Percentiles rank a stretch among this genome's conserved stretches.
These are phyloP conservation scores for Megaustenia siamemsis DNA, from an alignment of 2,888 invertebrate genomes.

Conservation along the genomic window DNA sequence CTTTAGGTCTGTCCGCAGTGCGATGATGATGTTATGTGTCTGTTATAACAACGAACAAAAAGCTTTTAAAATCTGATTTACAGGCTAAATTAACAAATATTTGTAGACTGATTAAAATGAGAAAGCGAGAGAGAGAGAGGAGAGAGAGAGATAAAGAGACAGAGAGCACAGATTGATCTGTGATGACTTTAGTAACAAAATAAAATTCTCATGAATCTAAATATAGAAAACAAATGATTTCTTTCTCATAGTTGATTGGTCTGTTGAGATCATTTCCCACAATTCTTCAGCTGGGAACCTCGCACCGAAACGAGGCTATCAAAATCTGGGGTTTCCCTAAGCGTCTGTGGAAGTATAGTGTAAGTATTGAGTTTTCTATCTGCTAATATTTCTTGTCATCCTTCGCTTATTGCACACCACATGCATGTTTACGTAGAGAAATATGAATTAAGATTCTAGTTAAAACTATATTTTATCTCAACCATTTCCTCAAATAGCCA, in stretches of 20 bases:
- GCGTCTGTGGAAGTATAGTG: constrained; percentile 53
- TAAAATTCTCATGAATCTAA: not conserved
- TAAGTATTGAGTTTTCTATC: constrained; percentile 59
- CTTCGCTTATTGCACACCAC: not conserved
- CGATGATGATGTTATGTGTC: no score
- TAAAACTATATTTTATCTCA: constrained; percentile 22
- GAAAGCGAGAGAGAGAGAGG: not conserved
- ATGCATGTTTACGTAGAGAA: not conserved
- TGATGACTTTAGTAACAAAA: not conserved
- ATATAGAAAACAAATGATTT: not conserved
- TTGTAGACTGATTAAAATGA: not conserved
- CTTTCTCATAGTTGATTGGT: constrained; percentile 23
- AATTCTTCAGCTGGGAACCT: constrained; percentile 52
- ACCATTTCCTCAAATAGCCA: not conserved
- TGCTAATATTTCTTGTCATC: constrained; percentile 53
- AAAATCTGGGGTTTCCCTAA: constrained; percentile 52
- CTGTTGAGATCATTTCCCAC: constrained; percentile 36
- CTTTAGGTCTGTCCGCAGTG: no score
- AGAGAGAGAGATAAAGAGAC: constrained; percentile 16
- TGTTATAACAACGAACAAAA: no score
- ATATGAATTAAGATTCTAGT: not conserved
- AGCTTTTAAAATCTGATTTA: no score
- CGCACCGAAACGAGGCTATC: constrained; percentile 54
- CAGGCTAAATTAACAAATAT: not conserved
- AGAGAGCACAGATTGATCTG: not conserved